Evolutionary conservation across 2,797 vertebrate species (phyloP).

Genomic region (Adrianichthys oophorus): DNA sequence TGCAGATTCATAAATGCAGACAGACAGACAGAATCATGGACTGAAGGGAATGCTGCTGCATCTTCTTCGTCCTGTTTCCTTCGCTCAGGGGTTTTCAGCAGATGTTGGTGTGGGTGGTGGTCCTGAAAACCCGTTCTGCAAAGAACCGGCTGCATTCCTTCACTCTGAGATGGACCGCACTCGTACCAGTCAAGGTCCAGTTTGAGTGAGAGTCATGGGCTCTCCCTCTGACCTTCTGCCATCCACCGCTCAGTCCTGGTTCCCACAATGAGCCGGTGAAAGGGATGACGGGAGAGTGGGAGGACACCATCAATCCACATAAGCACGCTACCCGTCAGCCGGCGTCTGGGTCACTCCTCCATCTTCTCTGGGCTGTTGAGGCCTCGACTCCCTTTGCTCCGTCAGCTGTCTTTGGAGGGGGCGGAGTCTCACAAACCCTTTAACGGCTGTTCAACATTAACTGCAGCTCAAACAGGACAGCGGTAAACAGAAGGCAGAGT

Average conservation of each 20-base stretch:
- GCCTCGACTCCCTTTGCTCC: constrained; percentile 37
- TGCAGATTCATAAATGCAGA: too few relatives aligned
- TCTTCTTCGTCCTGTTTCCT: too few relatives aligned
- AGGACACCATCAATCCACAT: constrained; percentile 52
- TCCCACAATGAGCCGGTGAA: constrained; percentile 45
- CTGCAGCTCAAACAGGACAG: constrained; percentile 78
- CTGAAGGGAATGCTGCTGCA: too few relatives aligned
- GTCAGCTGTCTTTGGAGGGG: constrained; percentile 45
- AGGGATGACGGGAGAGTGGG: constrained; percentile 42
- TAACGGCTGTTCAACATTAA: constrained; percentile 80
- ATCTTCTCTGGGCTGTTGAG: constrained; percentile 24
- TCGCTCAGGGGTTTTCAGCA: too few relatives aligned
- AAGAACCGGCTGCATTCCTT: constrained; percentile 28
- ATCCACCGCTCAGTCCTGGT: constrained; percentile 19
- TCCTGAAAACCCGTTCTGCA: too few relatives aligned
- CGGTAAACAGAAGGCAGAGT: constrained; percentile 78
- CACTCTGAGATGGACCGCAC: constrained; percentile 37
- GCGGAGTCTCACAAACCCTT: constrained; percentile 41
- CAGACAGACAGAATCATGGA: too few relatives aligned
- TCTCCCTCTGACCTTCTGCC: constrained; percentile 27
- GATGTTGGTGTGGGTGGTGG: too few relatives aligned
- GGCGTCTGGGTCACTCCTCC: constrained; percentile 36
- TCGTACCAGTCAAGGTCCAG: constrained; percentile 29
- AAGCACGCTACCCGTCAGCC: constrained; percentile 61
- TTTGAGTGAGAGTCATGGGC: constrained; percentile 11